Evolutionary conservation across 1,140 invertebrate genomes (phyloP).

Genomic region (Trachelipus rathkii): DNA sequence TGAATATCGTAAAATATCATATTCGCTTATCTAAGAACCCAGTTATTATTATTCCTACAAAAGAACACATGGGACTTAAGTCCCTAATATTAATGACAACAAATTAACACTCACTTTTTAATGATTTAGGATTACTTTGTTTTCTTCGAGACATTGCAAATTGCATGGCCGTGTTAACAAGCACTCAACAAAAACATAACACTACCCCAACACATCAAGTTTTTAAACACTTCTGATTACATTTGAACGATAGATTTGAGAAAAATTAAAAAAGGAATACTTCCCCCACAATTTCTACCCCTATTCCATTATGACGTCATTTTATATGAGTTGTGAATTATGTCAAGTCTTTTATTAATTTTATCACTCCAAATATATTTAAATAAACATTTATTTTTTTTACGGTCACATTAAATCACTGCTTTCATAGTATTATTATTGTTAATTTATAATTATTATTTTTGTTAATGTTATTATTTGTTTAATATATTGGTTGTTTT

Average conservation of each 20-base stretch:
- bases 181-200: conserved; percentile 29
- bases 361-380: neutral
- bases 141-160: conserved; percentile 61
- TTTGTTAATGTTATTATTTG: neutral
- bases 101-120: conserved; percentile 59
- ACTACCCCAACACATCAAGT: conserved; percentile 31
- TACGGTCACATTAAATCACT: neutral
- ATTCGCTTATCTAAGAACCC: neutral
- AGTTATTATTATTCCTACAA: neutral
- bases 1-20: too few species aligned
- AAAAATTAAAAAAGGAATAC: conserved; percentile 25
- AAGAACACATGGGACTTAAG: neutral
- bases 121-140: conserved; percentile 63
- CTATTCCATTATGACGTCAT: conserved; percentile 24
- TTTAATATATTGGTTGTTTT: neutral
- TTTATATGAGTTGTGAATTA: conserved; percentile 9
- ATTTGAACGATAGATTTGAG: conserved; percentile 21
- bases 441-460: neutral
- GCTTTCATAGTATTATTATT: neutral
- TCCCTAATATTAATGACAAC: conserved; percentile 11
- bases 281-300: conserved; percentile 20
- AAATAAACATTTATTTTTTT: too few species aligned
- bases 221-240: conserved; percentile 36
- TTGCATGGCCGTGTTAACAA: conserved; percentile 24
- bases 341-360: neutral